Evolutionary conservation across 2,797 vertebrate genomes (phyloP), one percentile per base, ranked within the genome.

Genomic region (Rhadinocentrus ornatus): DNA sequence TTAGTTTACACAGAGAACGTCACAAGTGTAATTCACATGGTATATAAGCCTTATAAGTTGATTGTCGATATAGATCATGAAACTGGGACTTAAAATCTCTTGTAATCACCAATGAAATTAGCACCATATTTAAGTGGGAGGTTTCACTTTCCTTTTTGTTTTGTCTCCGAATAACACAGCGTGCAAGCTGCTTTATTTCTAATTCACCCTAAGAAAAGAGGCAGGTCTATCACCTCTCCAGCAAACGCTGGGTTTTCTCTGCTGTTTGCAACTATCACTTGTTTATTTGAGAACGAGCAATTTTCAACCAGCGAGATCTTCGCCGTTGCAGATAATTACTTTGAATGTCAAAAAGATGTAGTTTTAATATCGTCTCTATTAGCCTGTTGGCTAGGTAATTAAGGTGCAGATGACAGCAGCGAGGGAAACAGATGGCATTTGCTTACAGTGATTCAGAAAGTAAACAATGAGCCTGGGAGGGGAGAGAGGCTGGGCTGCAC

Each of bases 281-380:
- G 50, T 57, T 0, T n/a, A n/a, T 16, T 9, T 66, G 56, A 73
- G 41, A 58, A 71, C 55, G 64, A 53, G 61, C 72, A 60, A 0
- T 93, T 94, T 95, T 90, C 90, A 92, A 95, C 90, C 92, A 84
- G 90, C 89, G 94, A 95, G 94, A 93, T 93, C 94, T 92, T 93
- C 95, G 94, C 94, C 92, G 95, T 92, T 80, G 77, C 86, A 80
- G 93, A 97, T 98, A 97, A 98, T 98, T 96, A 97, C 96, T 98
- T 96, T 98, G 96, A 99, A 98, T 99, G 97, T 99, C 97, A 98
- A 94, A 97, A 98, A 98, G 96, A 97, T 98, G 97, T 97, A 96
- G 96, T 98, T 98, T 93, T 99, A 98, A 98, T 99, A 98, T 98
- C 96, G 95, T 97, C 96, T 98, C 96, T 96, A 98, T 99, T 98